phyloP scores from a whole-genome alignment of 92 coral and sea anemone genomes.

The Galaxea fascicularis region DNA sequence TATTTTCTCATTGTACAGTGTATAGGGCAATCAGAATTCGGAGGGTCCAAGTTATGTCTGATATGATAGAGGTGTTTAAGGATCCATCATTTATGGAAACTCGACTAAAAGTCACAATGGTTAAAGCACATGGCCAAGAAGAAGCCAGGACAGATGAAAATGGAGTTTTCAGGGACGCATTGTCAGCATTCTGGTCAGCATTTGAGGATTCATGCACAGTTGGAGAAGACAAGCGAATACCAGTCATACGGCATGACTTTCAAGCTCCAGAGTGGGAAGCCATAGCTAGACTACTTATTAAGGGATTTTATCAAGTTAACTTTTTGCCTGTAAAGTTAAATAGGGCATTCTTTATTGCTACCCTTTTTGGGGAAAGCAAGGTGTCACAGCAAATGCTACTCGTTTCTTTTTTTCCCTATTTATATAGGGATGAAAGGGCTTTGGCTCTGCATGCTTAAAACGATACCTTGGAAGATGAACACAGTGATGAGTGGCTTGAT shows the following conservation, averaged over 20 bases:
- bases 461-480: slow-evolving; percentile 58
- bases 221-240: slow-evolving; percentile 69
- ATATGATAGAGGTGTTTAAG: slow-evolving; percentile 47
- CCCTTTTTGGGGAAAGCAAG: slow-evolving; percentile 57
- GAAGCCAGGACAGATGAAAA: slow-evolving; percentile 52
- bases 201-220: slow-evolving; percentile 58
- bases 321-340: slow-evolving; percentile 69
- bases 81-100: slow-evolving; percentile 45
- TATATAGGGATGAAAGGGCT: too few relatives aligned
- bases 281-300: slow-evolving; percentile 66
- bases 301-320: slow-evolving; percentile 61
- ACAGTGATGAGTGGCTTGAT: slow-evolving; percentile 68
- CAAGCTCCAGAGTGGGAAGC: slow-evolving; percentile 75
- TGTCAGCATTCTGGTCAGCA: slow-evolving; percentile 72
- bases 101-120: slow-evolving; percentile 38
- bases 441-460: slow-evolving; percentile 38
- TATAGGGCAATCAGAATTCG: slow-evolving; percentile 29
- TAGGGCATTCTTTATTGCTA: slow-evolving; percentile 58
- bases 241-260: slow-evolving; percentile 44
- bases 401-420: slow-evolving; percentile 55
- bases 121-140: slow-evolving; percentile 52
- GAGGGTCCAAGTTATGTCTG: slow-evolving; percentile 32
- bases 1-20: slow-evolving; percentile 24
- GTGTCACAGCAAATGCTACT: slow-evolving; percentile 42
- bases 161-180: slow-evolving; percentile 77